Base-by-base conservation (phyloP, 2,888 invertebrate species). In the Tiphia femorata region DNA sequence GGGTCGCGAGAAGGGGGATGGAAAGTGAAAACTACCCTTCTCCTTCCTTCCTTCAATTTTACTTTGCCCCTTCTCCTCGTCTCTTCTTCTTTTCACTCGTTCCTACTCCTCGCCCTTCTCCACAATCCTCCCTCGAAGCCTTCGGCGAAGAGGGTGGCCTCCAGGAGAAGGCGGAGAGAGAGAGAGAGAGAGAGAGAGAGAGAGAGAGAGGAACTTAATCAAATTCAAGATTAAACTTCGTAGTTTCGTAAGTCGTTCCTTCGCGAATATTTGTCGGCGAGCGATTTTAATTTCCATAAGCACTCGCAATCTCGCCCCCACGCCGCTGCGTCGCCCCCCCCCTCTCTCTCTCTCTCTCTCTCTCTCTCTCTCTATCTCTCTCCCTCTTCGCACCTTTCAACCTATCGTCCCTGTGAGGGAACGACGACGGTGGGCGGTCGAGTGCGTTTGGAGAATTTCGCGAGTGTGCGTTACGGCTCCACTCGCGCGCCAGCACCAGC, bases 271-370 rank as follows among this genome's bases (percentile, higher is more conserved):
- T 75, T 76, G 75, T 75, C 68, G 71, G 66, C 52, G 68, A 67
- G 49, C 65, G 73, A 76, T 75, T 79, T 79, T 78, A 75, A 80
- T 81, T 81, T 80, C 76, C 79, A 79, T 79, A 80, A 81, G 79
- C 76, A 76, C 70, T 64, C n/a, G 75, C 71, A 72, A 76, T 73
- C 64, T 67, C 66, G 58, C 57, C 48, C 61, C 37, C 40, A 42
- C 55, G 6, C n/a, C 40, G 8, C 29, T n/a, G 25, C 44, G 42
- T 14, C n/a, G 10, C 35, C 19, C 23, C 19, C 43, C 8, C 16
- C 21, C 47, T 5, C 5, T 29, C 40, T 33, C 21, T 33, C 5
- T 20, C 1, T 16, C 23, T 33, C 30, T 12, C 2, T 30, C 10
- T 16, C 14, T 33, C 21, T n/a, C n/a, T n/a, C n/a, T n/a, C n/a